Evolutionary conservation across 2,113 vertebrate genomes (phyloP), one percentile per base, ranked within the genome.

Genomic region (Colinus virginianus): DNA sequence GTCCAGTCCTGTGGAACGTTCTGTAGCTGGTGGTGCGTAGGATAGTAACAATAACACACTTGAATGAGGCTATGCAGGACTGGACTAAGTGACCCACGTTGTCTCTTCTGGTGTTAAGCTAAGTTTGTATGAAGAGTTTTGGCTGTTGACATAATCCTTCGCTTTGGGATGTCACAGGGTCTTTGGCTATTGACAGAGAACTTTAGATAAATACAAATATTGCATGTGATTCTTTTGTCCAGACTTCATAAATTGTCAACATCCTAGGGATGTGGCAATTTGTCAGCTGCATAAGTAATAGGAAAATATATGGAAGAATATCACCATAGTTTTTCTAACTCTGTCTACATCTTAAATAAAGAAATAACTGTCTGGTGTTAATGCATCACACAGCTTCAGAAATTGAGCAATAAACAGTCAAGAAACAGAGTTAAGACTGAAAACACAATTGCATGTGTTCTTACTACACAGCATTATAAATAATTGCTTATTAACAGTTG

Each of bases 331-430:
- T 87, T 14, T 28, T 63, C 58, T 93, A 81, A 93, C 88, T 88
- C 42, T 69, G 30, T 13, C 30, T 87, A 34, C 15, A 46, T 74
- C 25, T 78, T 84, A 87, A 86, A 80, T 62, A 80, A 69, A 55
- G 17, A 82, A 62, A 32, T 87, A 92, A 92, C 77, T 92, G 34
- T 42, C 45, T 38, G 17, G 26, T 63, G 36, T 77, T 85, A 45
- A 67, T 84, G 42, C 30, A 85, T 72, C 63, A n/a, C 58, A 66
- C 42, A 82, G 17, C 63, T 85, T 96, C 63, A 79, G 75, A 85
- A 82, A 92, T 90, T 53, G 88, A 88, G 40, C 21, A 70, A 4
- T 68, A 21, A 42, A 59, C 78, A 84, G 53, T 87, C 30, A 77
- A 46, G 42, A 94, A 84, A 23, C 11, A 49, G 48, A 77, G 14